Base-by-base conservation (phyloP, 2,113 vertebrate genomes). In the Glaucidium brasilianum region DNA sequence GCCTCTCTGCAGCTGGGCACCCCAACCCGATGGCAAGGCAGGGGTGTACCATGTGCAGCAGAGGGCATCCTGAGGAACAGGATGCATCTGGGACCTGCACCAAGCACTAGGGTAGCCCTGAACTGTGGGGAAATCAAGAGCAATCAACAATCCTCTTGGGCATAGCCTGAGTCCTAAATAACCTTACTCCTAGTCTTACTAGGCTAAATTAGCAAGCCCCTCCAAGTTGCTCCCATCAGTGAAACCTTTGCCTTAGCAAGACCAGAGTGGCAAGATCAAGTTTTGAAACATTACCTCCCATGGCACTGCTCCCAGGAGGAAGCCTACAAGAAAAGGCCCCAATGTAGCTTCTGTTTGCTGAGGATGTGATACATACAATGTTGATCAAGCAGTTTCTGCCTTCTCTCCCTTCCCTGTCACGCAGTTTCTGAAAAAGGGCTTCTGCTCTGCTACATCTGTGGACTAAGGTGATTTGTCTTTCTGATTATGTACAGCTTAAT, bases 401-500 rank as follows among this genome's bases (percentile, higher is more conserved):
- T 80, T 67, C 35, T 74, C 92, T 97, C 84, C 58, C 94, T 94
- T 98, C 96, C 94, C 96, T 95, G 96, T 95, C 96, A 82, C 52
- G 81, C 90, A 94, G 85, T 96, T 96, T 97, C 98, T 97, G 91
- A 97, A 97, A 98, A 94, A 95, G 85, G 92, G 97, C 94, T 97
- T 97, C 96, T 96, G 95, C 96, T 91, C 94, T 90, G 96, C 52
- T 85, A 88, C 95, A 93, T 93, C 96, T 97, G 93, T 78, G 78
- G 73, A 81, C 81, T 89, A 74, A 95, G 92, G 89, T 97, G 80
- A 98, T 97, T 91, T 97, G 81, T 95, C 95, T 97, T 55, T 97
- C 96, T 41, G 85, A 98, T 98, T 98, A 98, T 97, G 97, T 98
- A 98, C 98, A 98, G 96, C 98, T 98, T 99, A 98, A 98, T 99